phyloP scores from a whole-genome alignment of 2,888 invertebrate species.

The Syrphus vitripennis region DNA sequence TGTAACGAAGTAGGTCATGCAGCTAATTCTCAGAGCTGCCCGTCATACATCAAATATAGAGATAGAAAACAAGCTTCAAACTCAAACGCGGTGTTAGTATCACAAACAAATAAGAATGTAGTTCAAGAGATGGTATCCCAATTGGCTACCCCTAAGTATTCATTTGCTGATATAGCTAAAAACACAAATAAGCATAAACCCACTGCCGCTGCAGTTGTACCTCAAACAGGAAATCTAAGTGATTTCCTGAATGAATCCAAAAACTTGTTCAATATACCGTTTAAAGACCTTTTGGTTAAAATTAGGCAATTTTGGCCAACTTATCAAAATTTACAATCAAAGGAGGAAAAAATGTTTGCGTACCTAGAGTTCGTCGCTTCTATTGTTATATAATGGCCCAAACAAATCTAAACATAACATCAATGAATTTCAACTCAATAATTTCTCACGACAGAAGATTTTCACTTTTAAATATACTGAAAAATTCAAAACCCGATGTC shows the following conservation, averaged over 20 bases:
- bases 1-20: background rate
- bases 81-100: background rate
- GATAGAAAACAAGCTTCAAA: background rate
- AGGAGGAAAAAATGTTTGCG: too few species aligned
- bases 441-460: too few species aligned
- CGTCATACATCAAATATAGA: background rate
- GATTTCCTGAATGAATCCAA: background rate
- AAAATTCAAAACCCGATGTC: too few species aligned
- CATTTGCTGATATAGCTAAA: constrained; percentile 7
- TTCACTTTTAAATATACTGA: too few species aligned
- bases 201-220: background rate
- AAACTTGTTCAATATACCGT: constrained; percentile 1
- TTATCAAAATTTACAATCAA: too few species aligned
- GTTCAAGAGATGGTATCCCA: background rate
- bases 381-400: background rate
- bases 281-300: constrained; percentile 10
- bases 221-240: background rate
- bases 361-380: constrained; percentile 4
- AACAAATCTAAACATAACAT: constrained; percentile 8
- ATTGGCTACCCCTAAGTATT: background rate
- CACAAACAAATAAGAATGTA: background rate
- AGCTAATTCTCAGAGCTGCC: background rate
- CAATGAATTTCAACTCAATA: background rate
- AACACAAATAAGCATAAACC: background rate
- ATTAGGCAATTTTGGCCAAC: constrained; percentile 16